Percentiles rank a stretch among this genome's conserved stretches.
phyloP scores from a whole-genome alignment of 2,888 invertebrate species.

The Adelphocoris suturalis region DNA sequence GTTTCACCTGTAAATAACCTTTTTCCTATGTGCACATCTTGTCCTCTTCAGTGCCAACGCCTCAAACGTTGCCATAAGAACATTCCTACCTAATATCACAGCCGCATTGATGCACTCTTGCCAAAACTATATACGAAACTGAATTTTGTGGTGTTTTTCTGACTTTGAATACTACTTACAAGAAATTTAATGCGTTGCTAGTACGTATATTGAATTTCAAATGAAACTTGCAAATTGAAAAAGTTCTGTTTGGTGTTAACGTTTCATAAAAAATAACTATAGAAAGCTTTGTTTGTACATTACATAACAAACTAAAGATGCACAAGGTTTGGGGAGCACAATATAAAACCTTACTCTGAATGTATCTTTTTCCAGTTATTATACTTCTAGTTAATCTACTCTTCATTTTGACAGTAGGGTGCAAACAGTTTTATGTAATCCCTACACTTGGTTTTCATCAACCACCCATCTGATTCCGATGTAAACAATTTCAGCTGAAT shows the following conservation, averaged over 20 bases:
- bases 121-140: slow-evolving; percentile 24
- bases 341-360: slow-evolving; percentile 34
- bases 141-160: slow-evolving; percentile 32
- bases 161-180: not conserved
- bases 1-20: slow-evolving; percentile 62
- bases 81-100: slow-evolving; percentile 40
- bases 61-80: slow-evolving; percentile 33
- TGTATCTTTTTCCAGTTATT: slow-evolving; percentile 60
- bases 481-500: slow-evolving; percentile 66
- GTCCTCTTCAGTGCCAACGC: slow-evolving; percentile 41
- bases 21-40: slow-evolving; percentile 46
- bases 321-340: slow-evolving; percentile 70
- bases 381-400: slow-evolving; percentile 54
- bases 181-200: slow-evolving; percentile 9
- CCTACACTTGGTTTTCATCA: slow-evolving; percentile 52
- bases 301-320: slow-evolving; percentile 66
- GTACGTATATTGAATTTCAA: slow-evolving; percentile 6
- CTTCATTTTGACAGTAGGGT: slow-evolving; percentile 72
- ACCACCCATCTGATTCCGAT: slow-evolving; percentile 61
- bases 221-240: slow-evolving; percentile 3
- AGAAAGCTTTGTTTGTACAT: slow-evolving; percentile 48
- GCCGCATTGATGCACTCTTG: slow-evolving; percentile 43
- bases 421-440: slow-evolving; percentile 60
- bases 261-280: slow-evolving; percentile 41
- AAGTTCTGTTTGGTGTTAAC: slow-evolving; percentile 38